Conservation (phyloP, 1,140 invertebrate genomes). For the Lepeophtheirus salmonis region DNA sequence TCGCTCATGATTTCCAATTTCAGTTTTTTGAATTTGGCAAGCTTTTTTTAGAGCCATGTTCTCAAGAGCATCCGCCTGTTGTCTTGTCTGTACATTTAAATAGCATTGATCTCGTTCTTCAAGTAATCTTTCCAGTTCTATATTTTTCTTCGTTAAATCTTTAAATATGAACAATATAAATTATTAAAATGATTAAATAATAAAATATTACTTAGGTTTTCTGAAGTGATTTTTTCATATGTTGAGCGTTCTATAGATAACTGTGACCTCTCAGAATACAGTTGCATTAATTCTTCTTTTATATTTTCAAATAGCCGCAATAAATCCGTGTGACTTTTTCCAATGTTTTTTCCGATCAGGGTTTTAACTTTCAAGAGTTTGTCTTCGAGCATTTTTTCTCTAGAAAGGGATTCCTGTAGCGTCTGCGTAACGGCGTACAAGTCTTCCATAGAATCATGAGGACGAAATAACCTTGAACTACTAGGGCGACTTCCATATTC, state of each 20-base stretch:
- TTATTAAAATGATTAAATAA: no score
- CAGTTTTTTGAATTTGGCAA: slow-evolving; percentile 1
- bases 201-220: not conserved
- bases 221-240: not conserved
- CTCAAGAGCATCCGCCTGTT: not conserved
- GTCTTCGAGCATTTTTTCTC: slow-evolving; percentile 10
- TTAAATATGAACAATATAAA: not conserved
- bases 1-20: not conserved
- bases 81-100: not conserved
- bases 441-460: slow-evolving; percentile 12
- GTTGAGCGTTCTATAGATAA: not conserved
- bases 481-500: not conserved
- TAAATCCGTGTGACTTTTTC: slow-evolving; percentile 13
- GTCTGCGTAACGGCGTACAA: not conserved
- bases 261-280: not conserved
- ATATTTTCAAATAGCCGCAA: slow-evolving; percentile 12
- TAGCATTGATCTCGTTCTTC: not conserved
- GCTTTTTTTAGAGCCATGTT: not conserved
- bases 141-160: not conserved
- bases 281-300: slow-evolving; percentile 11
- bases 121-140: not conserved
- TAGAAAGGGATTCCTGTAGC: slow-evolving; percentile 7
- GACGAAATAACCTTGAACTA: slow-evolving; percentile 2
- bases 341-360: slow-evolving; percentile 15
- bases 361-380: not conserved